phyloP scores from a whole-genome alignment of 2,113 vertebrate genomes.

The Pyxicephalus adspersus region DNA sequence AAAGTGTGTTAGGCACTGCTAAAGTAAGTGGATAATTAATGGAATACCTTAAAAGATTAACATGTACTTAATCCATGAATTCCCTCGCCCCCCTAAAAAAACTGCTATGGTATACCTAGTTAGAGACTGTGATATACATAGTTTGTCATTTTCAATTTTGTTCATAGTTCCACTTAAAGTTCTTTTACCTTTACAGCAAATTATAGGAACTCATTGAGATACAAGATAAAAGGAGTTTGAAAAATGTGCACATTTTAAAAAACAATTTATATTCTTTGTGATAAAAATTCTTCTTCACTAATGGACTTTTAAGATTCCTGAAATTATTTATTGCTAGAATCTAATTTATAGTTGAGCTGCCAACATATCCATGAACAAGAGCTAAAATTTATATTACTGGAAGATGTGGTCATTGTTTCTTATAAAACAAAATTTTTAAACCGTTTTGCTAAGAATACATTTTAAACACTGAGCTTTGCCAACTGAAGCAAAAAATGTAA shows the following conservation, averaged over 20 bases:
- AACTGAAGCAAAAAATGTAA: constrained; percentile 19
- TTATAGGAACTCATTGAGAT: constrained; percentile 30
- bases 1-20: too few relatives aligned
- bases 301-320: constrained; percentile 54
- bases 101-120: too few relatives aligned
- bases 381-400: constrained; percentile 55
- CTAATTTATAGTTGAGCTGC: constrained; percentile 50
- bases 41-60: too few relatives aligned
- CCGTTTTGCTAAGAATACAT: constrained; percentile 37
- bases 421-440: constrained; percentile 47
- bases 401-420: constrained; percentile 55
- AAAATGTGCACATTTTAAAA: constrained; percentile 42
- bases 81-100: too few relatives aligned
- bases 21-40: too few relatives aligned
- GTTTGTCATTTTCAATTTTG: too few relatives aligned
- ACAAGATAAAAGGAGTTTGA: constrained; percentile 29
- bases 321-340: constrained; percentile 49
- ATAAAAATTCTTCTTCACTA: constrained; percentile 47
- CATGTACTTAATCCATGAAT: too few relatives aligned
- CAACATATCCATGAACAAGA: constrained; percentile 44
- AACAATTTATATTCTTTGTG: constrained; percentile 47
- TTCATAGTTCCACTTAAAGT: too few relatives aligned
- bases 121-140: too few relatives aligned
- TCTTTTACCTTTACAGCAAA: constrained; percentile 22
- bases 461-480: constrained; percentile 8